phyloP scores from a whole-genome alignment of 2,113 vertebrate species.

The Oostethus manadensis region DNA sequence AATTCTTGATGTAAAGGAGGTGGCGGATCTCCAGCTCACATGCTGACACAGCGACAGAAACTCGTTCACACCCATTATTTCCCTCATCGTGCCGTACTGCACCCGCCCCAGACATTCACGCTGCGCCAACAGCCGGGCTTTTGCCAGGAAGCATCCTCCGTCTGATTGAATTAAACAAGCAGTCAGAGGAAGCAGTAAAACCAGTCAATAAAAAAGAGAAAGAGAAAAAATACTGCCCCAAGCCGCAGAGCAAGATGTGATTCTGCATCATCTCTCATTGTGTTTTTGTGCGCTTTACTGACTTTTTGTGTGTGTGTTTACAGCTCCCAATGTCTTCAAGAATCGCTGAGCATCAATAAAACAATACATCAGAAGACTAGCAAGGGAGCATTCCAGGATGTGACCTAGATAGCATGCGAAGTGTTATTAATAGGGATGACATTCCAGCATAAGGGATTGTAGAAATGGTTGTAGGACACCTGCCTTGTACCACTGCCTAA shows the following conservation, averaged over 20 bases:
- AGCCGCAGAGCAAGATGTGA: constrained; percentile 33
- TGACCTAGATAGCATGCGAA: constrained; percentile 63
- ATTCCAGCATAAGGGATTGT: constrained; percentile 54
- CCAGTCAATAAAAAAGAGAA: constrained; percentile 31
- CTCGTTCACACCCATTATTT: constrained; percentile 20
- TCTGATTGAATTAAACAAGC: constrained; percentile 50
- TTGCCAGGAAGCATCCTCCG: constrained; percentile 40
- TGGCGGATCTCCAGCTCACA: no score
- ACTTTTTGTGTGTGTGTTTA: constrained; percentile 5
- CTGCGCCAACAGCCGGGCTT: constrained; percentile 20
- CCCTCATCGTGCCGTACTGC: constrained; percentile 7
- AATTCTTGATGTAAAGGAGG: no score
- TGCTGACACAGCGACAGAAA: constrained; percentile 1
- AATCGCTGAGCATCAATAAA: not conserved
- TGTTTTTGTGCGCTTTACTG: constrained; percentile 20
- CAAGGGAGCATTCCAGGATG: not conserved
- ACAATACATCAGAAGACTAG: not conserved
- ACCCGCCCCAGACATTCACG: constrained; percentile 12
- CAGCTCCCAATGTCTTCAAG: not conserved
- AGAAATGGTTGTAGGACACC: constrained; percentile 35
- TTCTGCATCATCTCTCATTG: constrained; percentile 27
- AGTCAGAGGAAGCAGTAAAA: constrained; percentile 55
- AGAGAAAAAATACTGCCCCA: not conserved
- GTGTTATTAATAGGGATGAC: constrained; percentile 71
- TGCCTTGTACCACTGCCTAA: constrained; percentile 18